Conservation (phyloP, 2,888 invertebrate genomes). For the Neria commutata region DNA sequence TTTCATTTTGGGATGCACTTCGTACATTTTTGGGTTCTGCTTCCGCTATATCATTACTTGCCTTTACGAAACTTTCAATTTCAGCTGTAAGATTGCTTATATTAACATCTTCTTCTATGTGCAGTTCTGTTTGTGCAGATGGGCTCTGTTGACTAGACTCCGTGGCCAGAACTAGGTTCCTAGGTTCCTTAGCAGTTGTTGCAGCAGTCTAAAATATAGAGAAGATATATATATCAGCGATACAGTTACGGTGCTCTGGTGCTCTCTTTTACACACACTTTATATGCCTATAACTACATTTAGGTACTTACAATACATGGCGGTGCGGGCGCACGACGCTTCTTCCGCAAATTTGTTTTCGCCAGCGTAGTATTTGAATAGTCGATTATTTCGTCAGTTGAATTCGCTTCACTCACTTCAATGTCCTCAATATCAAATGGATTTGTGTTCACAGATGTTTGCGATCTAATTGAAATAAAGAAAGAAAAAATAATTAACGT, state of each 20-base stretch:
- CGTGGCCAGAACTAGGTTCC: not conserved
- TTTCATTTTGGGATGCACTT: not conserved
- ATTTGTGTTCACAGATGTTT: slow-evolving; percentile 67
- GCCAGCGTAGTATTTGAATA: slow-evolving; percentile 36
- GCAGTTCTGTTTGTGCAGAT: slow-evolving; percentile 14
- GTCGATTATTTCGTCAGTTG: slow-evolving; percentile 34
- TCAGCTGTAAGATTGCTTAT: slow-evolving; percentile 53
- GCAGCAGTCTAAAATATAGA: not conserved
- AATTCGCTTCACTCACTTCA: slow-evolving; percentile 37
- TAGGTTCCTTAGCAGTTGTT: not conserved
- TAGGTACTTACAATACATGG: slow-evolving; percentile 50
- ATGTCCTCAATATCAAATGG: slow-evolving; percentile 65
- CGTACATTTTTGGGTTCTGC: slow-evolving; percentile 17
- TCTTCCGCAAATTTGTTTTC: slow-evolving; percentile 67
- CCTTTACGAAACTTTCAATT: slow-evolving; percentile 52
- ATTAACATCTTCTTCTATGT: slow-evolving; percentile 32
- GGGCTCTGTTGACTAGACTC: slow-evolving; percentile 29
- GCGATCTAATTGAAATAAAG: slow-evolving; percentile 62
- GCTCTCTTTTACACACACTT: not conserved
- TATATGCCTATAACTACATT: not conserved
- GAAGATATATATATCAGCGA: too few species aligned
- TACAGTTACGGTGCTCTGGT: too few species aligned
- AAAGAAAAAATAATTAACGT: not conserved
- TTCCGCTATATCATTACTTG: not conserved
- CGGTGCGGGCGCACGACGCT: slow-evolving; percentile 69